A percentile compares a stretch with the other conserved stretches of the same genome.
Conservation (phyloP, 1,140 invertebrate genomes). For the Lamellibrachia luymesi region DNA sequence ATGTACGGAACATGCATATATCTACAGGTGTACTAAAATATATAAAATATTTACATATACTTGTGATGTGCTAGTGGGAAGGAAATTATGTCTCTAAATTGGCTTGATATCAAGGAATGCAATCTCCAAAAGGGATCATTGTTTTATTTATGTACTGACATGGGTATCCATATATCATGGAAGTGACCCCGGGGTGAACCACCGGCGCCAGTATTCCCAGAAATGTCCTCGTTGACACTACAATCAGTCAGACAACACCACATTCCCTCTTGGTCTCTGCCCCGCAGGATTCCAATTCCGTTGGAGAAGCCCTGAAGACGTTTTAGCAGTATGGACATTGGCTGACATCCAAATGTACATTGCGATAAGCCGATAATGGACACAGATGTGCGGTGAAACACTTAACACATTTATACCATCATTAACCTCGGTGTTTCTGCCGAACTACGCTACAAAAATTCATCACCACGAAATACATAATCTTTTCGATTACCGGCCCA, state of each 20-base stretch:
- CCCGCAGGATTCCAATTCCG: not conserved
- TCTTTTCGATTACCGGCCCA: not conserved
- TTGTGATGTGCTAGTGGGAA: too few relatives aligned
- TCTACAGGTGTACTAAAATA: too few relatives aligned
- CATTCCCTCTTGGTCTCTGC: not conserved
- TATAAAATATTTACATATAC: too few relatives aligned
- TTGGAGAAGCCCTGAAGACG: not conserved
- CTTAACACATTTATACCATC: not conserved
- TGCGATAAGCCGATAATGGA: not conserved
- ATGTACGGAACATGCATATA: too few relatives aligned
- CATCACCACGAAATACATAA: not conserved
- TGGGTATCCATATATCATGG: too few relatives aligned
- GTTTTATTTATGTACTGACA: too few relatives aligned
- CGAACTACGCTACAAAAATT: not conserved
- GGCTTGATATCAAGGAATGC: too few relatives aligned
- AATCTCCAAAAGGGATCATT: too few relatives aligned
- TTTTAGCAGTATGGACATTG: not conserved
- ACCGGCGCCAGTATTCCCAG: not conserved
- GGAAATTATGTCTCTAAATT: too few relatives aligned
- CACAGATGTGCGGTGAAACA: too few relatives aligned
- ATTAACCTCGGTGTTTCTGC: not conserved
- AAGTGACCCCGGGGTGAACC: too few relatives aligned
- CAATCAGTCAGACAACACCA: not conserved
- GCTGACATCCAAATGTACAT: not conserved
- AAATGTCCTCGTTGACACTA: not conserved